phyloP scores from a whole-genome alignment of 2,113 vertebrate genomes.

The Upupa epops region DNA sequence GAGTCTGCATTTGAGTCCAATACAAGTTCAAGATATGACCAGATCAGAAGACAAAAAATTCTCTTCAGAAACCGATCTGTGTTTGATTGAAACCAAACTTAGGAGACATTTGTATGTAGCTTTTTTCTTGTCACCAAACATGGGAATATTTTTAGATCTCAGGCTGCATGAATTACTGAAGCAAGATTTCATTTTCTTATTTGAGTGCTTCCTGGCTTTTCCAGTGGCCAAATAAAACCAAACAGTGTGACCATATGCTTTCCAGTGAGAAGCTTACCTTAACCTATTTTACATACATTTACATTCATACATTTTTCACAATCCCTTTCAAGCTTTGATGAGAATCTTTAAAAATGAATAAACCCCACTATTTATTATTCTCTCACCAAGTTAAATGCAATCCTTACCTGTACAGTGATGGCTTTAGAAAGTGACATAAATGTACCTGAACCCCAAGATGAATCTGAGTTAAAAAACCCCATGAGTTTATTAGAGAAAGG shows the following conservation, averaged over 20 bases:
- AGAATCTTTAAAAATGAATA: background rate
- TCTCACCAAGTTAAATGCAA: background rate
- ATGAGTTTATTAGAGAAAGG: background rate
- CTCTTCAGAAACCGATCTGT: background rate
- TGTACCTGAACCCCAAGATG: background rate
- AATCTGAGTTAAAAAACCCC: background rate
- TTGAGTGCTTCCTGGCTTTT: background rate
- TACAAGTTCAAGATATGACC: background rate
- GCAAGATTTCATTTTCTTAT: background rate
- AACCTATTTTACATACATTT: background rate
- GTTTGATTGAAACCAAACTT: background rate
- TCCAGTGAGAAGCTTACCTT: background rate
- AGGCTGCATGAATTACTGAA: background rate
- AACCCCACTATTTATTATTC: background rate
- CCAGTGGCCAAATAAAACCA: background rate
- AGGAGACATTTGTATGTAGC: background rate
- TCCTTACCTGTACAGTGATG: background rate
- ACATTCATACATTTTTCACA: background rate
- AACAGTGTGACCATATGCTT: accelerated
- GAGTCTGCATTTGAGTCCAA: background rate
- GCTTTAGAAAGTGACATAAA: background rate
- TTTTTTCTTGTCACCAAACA: background rate
- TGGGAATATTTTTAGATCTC: background rate
- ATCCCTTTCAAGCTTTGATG: background rate
- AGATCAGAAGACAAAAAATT: background rate